These are phyloP conservation scores for Neoascia interrupta DNA, from an alignment of 2,888 invertebrate genomes.

Conservation along the genomic window DNA sequence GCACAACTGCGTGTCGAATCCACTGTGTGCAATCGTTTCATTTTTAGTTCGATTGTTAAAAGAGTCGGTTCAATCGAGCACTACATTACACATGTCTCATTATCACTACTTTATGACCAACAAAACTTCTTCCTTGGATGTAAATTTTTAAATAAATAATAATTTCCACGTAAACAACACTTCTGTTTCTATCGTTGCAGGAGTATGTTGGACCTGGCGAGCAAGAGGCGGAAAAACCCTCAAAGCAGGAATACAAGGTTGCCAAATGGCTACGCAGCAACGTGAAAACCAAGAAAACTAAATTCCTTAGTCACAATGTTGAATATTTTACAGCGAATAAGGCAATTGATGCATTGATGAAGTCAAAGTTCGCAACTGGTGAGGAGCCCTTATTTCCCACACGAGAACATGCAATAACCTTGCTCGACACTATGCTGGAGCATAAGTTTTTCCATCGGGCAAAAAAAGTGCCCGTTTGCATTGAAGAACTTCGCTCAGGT, in stretches of 20 bases:
- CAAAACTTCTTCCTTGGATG: too few species aligned
- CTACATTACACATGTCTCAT: too few species aligned
- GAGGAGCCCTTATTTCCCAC: slow-evolving; percentile 89
- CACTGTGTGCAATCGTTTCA: too few species aligned
- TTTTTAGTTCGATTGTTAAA: too few species aligned
- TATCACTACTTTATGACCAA: too few species aligned
- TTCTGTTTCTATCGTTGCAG: too few species aligned
- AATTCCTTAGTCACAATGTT: slow-evolving; percentile 97
- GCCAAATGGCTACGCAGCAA: slow-evolving; percentile 97
- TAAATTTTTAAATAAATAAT: too few species aligned
- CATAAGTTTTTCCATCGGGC: slow-evolving; percentile 98
- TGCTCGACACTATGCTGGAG: slow-evolving; percentile 90
- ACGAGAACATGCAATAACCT: slow-evolving; percentile 89
- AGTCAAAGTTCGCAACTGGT: slow-evolving; percentile 93
- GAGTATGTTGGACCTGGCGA: slow-evolving; percentile 80
- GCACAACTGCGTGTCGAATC: too few species aligned
- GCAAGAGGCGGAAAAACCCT: slow-evolving; percentile 85
- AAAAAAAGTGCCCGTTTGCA: slow-evolving; percentile 86
- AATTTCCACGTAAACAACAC: too few species aligned
- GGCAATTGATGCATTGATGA: slow-evolving; percentile 94
- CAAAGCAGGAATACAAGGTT: slow-evolving; percentile 94
- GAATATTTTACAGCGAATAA: slow-evolving; percentile 96
- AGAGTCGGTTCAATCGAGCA: too few species aligned
- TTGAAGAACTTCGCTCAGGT: slow-evolving; percentile 75
- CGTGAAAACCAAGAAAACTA: slow-evolving; percentile 96